Base-by-base conservation (phyloP, 2,797 vertebrate genomes). In the Mastacembelus armatus region DNA sequence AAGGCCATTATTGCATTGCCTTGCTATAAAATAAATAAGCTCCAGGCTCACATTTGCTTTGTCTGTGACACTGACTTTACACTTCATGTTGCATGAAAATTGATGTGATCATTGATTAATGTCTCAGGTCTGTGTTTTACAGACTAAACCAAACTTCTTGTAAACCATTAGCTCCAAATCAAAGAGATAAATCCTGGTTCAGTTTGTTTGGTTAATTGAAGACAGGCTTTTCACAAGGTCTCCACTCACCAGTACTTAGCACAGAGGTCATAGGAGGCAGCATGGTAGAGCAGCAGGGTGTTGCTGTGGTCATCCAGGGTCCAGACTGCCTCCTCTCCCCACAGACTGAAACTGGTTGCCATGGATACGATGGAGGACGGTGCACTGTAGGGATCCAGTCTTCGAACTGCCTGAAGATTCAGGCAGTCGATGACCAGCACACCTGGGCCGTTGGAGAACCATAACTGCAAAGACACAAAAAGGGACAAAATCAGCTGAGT, bases 371-470 rank as follows among this genome's bases (percentile, higher is more conserved):
- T 74, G 1, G 67, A 18, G 0, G 97, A 96, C 0, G 97, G 96
- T 0, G 92, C 81, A 0, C 21, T 27, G 59, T 95, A 99, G 19
- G 96, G 93, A 40, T 99, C 97, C 48, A 99, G 90, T 40, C 98
- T 91, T 22, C 85, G 85, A 71, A 92, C 77, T 14, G 97, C 93
- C 50, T 92, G 88, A 81, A 98, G 91, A 5, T 81, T 73, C 7
- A 72, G 3, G 1, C 93, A 94, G 89, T 97, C 91, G 0, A 98
- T 83, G 58, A 99, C 66, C 10, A 99, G 94, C 51, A 99, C 33
- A 4, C 96, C 98, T 0, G 98, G 96, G 7, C 98, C 98, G 0
- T 98, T 97, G 90, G 95, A 95, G 92, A 96, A 96, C 98, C 97
- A 99, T 36, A 99, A 85, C 90, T 94, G 24, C 4, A 4, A 55